phyloP scores from a whole-genome alignment of 2,888 invertebrate genomes.

The Cyrtodaria siliqua region DNA sequence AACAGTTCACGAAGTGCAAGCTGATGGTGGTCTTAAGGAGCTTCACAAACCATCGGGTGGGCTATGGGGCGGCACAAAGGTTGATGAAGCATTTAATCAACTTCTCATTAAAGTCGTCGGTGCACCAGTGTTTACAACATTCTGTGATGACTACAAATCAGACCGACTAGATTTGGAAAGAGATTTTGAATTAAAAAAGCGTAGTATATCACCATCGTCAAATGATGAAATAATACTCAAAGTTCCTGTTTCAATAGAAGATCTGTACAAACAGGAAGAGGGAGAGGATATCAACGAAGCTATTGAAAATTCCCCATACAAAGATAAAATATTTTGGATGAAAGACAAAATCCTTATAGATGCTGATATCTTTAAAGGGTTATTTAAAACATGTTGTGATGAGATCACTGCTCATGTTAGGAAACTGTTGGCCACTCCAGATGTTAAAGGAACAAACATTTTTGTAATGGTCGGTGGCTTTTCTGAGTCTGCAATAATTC shows the following conservation, averaged over 20 bases:
- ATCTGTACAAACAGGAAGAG: not conserved
- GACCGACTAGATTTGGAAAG: no score
- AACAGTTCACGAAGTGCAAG: no score
- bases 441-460: not conserved
- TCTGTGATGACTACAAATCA: no score
- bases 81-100: no score
- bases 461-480: slow-evolving; percentile 32
- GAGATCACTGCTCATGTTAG: not conserved
- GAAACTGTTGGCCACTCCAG: not conserved
- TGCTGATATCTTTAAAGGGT: not conserved
- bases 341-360: not conserved
- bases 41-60: no score
- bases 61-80: no score
- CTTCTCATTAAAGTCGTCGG: no score
- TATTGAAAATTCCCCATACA: not conserved
- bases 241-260: not conserved
- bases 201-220: no score
- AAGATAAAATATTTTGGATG: not conserved
- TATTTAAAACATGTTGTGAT: no score
- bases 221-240: not conserved
- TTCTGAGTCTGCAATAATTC: slow-evolving; percentile 22
- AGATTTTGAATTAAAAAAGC: no score
- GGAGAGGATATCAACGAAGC: not conserved
- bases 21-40: no score
- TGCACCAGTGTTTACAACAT: no score